Base-by-base conservation (phyloP, 2,888 invertebrate species). In the Xylocampa areola region DNA sequence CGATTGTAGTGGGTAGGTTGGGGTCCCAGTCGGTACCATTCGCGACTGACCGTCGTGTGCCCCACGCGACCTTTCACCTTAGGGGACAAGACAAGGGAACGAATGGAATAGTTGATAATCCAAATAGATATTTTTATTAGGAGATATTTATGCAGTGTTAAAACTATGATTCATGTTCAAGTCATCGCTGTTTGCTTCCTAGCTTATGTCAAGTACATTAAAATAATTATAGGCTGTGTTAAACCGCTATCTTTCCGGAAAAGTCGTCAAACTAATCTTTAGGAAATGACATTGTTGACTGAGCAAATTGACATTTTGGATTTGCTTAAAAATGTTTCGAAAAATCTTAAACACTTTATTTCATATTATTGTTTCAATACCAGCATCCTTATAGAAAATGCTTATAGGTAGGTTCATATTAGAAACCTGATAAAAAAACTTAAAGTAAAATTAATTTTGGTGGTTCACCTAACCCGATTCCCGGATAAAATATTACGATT, bases 21-120 rank as follows among this genome's bases (percentile, higher is more conserved):
- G 76, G 84, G 91, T 89, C 82, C 90, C 87, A 87, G 77, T 80
- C 84, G 69, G 92, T 92, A 88, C 92, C 92, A 91, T 86, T 88
- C 90, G 83, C 87, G 85, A 82, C 84, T 92, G 92, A 91, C 92
- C 92, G 91, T 82, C 88, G 87, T 86, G 86, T 87, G 88, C 91
- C 89, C 89, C 85, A 81, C 76, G 82, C 86, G 89, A 91, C 91
- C 91, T 93, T 92, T 92, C 88, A 92, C 90, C 91, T 90, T 84
- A 87, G 90, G 91, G 90, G 87, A 85, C 73, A 50, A 77, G 68
- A 86, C 79, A 82, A 45, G 8, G 59, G 55, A 55, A 60, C 11
- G 7, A 1, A 48, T 86, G 14, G 88, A 91, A 85, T 74, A 30
- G 77, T 13, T n/a, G 2, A 10, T 8, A 1, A 2, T 21, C 7